phyloP scores from a whole-genome alignment of 2,113 vertebrate species.

The Crotalus tigris region DNA sequence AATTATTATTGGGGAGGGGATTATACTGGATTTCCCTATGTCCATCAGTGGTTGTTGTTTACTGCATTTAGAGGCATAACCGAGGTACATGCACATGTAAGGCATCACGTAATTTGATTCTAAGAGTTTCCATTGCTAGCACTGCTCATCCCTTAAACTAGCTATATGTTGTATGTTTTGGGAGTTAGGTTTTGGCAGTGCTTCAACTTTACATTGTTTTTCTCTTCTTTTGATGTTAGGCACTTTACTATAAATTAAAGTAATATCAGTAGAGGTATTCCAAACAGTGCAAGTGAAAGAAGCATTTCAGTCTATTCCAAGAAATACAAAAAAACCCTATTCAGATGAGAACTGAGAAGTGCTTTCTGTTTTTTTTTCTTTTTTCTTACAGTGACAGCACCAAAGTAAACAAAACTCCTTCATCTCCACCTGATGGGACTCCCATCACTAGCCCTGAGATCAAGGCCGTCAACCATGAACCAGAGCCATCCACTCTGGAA shows the following conservation, averaged over 20 bases:
- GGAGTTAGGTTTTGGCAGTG: neutral
- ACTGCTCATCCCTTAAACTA: neutral
- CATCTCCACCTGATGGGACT: conserved; percentile 73
- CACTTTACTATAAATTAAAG: neutral
- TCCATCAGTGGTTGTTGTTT: neutral
- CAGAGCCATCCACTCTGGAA: conserved; percentile 67
- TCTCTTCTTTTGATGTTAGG: neutral
- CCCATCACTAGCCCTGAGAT: conserved; percentile 72
- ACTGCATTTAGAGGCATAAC: neutral
- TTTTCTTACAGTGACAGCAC: conserved; percentile 68
- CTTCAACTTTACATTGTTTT: neutral
- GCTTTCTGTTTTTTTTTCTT: neutral
- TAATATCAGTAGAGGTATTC: neutral
- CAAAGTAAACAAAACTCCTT: conserved; percentile 76
- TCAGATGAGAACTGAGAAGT: neutral
- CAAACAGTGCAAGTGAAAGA: neutral
- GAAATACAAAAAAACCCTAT: neutral
- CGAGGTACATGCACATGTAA: neutral
- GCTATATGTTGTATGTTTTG: neutral
- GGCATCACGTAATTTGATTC: neutral
- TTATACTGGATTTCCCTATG: neutral
- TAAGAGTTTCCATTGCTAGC: neutral
- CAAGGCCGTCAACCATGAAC: conserved; percentile 84
- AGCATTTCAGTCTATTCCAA: neutral
- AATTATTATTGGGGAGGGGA: neutral